Conservation (phyloP, 2,888 invertebrate genomes). For the Cheilosia impressa region DNA sequence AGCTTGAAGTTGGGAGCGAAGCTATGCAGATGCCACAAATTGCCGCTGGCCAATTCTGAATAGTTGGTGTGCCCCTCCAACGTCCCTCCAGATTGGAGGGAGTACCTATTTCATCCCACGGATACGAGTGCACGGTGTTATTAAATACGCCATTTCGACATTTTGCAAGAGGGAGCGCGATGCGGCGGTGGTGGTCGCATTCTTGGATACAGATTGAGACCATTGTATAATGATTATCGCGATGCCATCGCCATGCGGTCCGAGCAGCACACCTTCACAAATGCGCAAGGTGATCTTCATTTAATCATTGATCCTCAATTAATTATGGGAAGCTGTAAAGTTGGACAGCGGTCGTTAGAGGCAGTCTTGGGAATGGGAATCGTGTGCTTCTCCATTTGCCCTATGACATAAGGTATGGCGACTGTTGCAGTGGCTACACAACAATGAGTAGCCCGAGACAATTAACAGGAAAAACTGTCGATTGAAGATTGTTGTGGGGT, state of each 20-base stretch:
- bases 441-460: conserved; percentile 7
- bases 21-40: conserved; percentile 65
- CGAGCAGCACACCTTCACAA: conserved; percentile 53
- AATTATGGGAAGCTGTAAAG: conserved; percentile 45
- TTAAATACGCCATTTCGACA: conserved; percentile 75
- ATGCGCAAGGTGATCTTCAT: conserved; percentile 73
- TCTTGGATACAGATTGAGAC: conserved; percentile 67
- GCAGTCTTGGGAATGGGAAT: conserved; percentile 19
- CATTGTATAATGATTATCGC: conserved; percentile 53
- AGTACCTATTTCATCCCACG: conserved; percentile 51
- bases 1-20: not conserved
- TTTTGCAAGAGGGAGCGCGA: conserved; percentile 72
- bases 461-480: conserved; percentile 7
- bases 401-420: conserved; percentile 40
- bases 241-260: conserved; percentile 13
- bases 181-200: conserved; percentile 62
- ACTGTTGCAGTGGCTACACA: conserved; percentile 2
- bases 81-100: conserved; percentile 36
- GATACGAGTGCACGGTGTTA: conserved; percentile 40
- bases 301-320: conserved; percentile 71
- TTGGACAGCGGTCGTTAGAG: conserved; percentile 45
- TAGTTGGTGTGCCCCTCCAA: conserved; percentile 29
- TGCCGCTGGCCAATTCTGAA: conserved; percentile 72
- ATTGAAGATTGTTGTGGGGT: not conserved
- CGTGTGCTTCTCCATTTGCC: conserved; percentile 32